These are phyloP conservation scores for Cladopsammia gracilis DNA, from an alignment of 64 coral and sea anemone species.

Conservation along the genomic window DNA sequence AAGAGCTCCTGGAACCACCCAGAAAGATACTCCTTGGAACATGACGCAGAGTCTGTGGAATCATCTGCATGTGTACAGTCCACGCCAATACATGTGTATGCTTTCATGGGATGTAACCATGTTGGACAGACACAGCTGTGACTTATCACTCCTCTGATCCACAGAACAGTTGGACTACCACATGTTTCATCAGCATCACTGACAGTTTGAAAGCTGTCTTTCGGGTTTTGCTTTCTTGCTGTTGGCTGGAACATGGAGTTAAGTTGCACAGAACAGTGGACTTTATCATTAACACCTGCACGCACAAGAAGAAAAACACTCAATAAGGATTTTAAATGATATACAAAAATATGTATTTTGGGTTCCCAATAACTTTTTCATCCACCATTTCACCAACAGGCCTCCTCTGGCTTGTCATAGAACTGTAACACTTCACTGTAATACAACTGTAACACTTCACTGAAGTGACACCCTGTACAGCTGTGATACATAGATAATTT, in stretches of 20 bases:
- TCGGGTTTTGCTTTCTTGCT: background rate
- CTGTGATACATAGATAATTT: too few species aligned
- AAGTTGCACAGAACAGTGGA: slow-evolving; percentile 80
- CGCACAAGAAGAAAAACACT: too few species aligned
- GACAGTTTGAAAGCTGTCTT: background rate
- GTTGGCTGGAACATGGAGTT: slow-evolving; percentile 57
- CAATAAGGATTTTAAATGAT: background rate
- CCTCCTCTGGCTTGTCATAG: too few species aligned
- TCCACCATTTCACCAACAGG: too few species aligned
- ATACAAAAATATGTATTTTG: too few species aligned
- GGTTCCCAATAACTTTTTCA: too few species aligned
- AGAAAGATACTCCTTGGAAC: slow-evolving; percentile 44
- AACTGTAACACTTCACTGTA: too few species aligned
- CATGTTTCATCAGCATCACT: background rate
- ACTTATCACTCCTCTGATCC: slow-evolving; percentile 78
- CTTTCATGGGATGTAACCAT: slow-evolving; percentile 84
- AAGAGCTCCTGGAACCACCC: slow-evolving; percentile 86
- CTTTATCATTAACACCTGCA: slow-evolving; percentile 46
- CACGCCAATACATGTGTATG: slow-evolving; percentile 82
- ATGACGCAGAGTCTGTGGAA: background rate
- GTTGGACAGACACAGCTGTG: slow-evolving; percentile 72
- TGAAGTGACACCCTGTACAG: too few species aligned
- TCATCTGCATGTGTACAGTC: slow-evolving; percentile 24
- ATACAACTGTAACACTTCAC: too few species aligned
- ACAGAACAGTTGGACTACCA: slow-evolving; percentile 43